phyloP scores from a whole-genome alignment of 2,797 vertebrate genomes.

The Fundulus diaphanus region DNA sequence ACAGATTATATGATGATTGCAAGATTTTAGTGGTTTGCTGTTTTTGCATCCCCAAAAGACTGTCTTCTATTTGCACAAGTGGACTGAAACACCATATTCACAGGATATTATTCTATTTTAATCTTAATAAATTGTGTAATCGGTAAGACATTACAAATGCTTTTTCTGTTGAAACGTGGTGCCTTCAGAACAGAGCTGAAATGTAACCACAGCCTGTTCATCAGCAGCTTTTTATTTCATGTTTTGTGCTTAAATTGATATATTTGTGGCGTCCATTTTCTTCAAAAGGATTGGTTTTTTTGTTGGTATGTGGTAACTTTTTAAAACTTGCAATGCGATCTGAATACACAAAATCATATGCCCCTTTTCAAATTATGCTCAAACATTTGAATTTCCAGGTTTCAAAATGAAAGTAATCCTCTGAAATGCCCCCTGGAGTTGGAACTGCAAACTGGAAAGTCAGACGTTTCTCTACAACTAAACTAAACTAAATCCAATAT shows the following conservation, averaged over 20 bases:
- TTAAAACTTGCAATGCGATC: conserved; percentile 31
- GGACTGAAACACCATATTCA: conserved; percentile 5
- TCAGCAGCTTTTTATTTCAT: conserved; percentile 33
- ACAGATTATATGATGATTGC: conserved; percentile 7
- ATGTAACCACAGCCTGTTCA: conserved; percentile 37
- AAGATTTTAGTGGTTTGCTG: background rate
- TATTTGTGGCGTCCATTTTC: conserved; percentile 40
- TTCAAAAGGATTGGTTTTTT: conserved; percentile 16
- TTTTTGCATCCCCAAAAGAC: conserved; percentile 19
- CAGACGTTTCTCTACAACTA: background rate
- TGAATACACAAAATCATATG: conserved; percentile 18
- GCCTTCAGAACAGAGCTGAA: conserved; percentile 63
- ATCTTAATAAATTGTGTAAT: conserved; percentile 31
- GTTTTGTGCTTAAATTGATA: conserved; percentile 37
- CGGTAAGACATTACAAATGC: conserved; percentile 23
- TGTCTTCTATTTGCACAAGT: conserved; percentile 13
- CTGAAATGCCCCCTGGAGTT: background rate
- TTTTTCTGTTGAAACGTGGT: conserved; percentile 50
- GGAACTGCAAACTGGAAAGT: background rate
- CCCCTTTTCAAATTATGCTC: background rate
- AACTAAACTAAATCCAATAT: too few relatives aligned
- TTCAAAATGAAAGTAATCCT: background rate
- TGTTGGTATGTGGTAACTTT: conserved; percentile 11
- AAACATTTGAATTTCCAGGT: background rate
- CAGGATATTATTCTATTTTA: conserved; percentile 21